Conservation (phyloP, 1,140 invertebrate species). For the Brachionus calyciflorus region DNA sequence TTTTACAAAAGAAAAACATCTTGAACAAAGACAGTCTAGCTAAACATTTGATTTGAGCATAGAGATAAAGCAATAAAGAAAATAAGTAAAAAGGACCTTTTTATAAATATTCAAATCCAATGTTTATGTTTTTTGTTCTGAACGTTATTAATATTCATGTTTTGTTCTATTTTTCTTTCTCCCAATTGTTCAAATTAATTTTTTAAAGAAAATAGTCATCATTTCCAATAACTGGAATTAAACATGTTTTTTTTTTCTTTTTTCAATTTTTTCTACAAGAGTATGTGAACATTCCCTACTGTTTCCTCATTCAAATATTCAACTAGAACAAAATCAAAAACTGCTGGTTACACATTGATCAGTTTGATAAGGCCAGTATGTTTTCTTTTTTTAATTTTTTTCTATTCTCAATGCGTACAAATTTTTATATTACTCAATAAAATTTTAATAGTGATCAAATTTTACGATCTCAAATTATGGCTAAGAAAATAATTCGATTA, state of each 20-base stretch:
- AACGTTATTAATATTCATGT: not conserved
- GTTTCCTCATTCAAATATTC: not conserved
- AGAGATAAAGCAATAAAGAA: too few species aligned
- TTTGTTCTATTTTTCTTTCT: too few species aligned
- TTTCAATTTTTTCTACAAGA: not conserved
- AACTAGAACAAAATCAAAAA: too few species aligned
- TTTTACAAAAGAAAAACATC: too few species aligned
- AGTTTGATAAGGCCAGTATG: not conserved
- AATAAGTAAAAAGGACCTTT: too few species aligned
- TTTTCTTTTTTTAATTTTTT: too few species aligned
- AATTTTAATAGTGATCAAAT: not conserved
- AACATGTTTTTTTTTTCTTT: too few species aligned
- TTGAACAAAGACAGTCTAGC: too few species aligned
- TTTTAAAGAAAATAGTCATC: not conserved
- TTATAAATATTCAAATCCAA: too few species aligned
- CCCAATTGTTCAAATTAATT: too few species aligned
- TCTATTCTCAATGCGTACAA: not conserved
- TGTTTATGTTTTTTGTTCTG: too few species aligned
- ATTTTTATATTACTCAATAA: not conserved
- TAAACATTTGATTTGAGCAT: too few species aligned
- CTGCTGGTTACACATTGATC: not conserved
- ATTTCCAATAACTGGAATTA: conserved; percentile 23
- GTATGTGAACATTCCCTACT: not conserved
- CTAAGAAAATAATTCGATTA: not conserved
- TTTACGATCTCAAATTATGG: not conserved